Evolutionary conservation across 2,113 vertebrate genomes (phyloP).

Genomic region (Chaenogobius annularis): DNA sequence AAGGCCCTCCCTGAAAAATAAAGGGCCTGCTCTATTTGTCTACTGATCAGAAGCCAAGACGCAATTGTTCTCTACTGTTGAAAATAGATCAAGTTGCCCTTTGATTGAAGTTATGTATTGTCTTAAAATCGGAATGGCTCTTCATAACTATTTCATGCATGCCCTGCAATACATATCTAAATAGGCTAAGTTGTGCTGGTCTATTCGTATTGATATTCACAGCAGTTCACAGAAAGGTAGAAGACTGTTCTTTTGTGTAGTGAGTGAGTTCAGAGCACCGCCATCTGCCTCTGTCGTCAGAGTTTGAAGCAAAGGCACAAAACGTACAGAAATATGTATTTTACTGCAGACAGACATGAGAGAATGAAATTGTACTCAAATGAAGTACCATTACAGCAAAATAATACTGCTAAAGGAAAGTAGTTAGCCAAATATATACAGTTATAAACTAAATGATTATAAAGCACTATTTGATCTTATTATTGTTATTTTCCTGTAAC

Average conservation of each 20-base stretch:
- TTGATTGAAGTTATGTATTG: background rate
- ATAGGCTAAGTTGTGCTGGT: background rate
- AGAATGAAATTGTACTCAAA: background rate
- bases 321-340: background rate
- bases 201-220: background rate
- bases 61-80: background rate
- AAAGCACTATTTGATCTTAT: background rate
- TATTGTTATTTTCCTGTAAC: too few relatives aligned
- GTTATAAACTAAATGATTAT: background rate
- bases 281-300: conserved; percentile 1
- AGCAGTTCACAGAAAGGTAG: background rate
- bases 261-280: background rate
- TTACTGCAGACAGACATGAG: background rate
- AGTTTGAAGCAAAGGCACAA: background rate
- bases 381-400: background rate
- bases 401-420: background rate
- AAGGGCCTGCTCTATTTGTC: background rate
- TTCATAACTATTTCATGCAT: background rate
- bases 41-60: background rate
- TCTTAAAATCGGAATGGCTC: background rate
- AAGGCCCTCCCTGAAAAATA: conserved; percentile 5
- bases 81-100: background rate
- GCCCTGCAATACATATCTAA: background rate
- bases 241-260: conserved; percentile 5
- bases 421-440: background rate